Base-by-base conservation (phyloP, 2,888 invertebrate genomes). In the Epinotia brunnichana region DNA sequence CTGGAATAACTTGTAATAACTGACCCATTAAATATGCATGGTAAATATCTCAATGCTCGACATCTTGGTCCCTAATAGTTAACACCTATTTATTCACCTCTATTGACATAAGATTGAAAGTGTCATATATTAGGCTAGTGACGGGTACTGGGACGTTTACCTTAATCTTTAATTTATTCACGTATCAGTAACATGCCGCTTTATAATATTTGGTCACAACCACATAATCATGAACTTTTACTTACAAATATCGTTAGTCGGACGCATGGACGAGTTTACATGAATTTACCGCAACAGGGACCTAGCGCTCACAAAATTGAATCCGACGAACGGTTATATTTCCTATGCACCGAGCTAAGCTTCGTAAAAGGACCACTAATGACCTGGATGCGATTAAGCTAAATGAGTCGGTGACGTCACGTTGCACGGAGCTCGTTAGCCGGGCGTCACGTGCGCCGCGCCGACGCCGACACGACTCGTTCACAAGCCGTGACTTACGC, bases 331-430 rank as follows among this genome's bases (percentile, higher is more conserved):
- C 17, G 5, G 29, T 29, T 35, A 63, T 53, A 54, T 35, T 63
- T 53, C 7, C 66, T 53, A 41, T 66, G 39, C 39, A 57, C n/a
- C 24, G 29, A 29, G 56, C 24, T 29, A 39, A 53, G 39, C 35
- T 10, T 21, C n/a, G n/a, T 9, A 57, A 19, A 39, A 54, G 19
- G n/a, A 17, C 56, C 66, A 29, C 10, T 56, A 66, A 56, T 66
- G 21, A 66, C 21, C 54, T 41, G 54, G 21, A 66, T n/a, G 63
- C 63, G 66, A 66, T 66, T 66, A 66, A 56, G 66, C 66, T 56
- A 56, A 66, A 54, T 41, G 54, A 41, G 21, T 41, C n/a, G 54
- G 41, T 56, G 66, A 39, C 66, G 66, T 41, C 54, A 66, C 54
- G 56, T 54, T 53, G 51, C 51, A 29, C 21, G 63, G n/a, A 66